phyloP scores from a whole-genome alignment of 2,888 invertebrate species.

The Luperina nickerlii region DNA sequence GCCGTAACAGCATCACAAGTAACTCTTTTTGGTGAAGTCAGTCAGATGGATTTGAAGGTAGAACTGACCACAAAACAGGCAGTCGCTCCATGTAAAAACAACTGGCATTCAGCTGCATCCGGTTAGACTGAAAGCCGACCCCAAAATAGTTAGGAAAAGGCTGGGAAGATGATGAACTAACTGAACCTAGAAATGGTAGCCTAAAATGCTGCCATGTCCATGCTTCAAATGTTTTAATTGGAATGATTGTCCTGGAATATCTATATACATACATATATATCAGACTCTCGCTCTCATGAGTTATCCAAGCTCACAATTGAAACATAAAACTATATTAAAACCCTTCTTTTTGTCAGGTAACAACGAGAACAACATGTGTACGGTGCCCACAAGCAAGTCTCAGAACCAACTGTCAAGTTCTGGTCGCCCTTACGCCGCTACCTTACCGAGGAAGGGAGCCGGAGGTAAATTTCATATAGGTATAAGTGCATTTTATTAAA shows the following conservation, averaged over 20 bases:
- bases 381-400: constrained; percentile 88
- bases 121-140: no score
- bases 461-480: constrained; percentile 77
- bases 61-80: neutral
- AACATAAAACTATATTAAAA: neutral
- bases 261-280: neutral
- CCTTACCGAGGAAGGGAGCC: constrained; percentile 95
- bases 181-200: neutral
- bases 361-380: constrained; percentile 80
- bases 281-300: neutral
- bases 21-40: neutral
- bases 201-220: neutral
- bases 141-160: no score
- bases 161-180: neutral
- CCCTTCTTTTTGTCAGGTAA: constrained; percentile 61
- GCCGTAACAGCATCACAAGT: neutral
- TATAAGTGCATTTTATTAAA: constrained; percentile 3
- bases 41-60: neutral
- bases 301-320: neutral
- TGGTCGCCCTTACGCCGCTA: constrained; percentile 94
- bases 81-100: no score
- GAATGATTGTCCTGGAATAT: neutral
- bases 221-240: neutral
- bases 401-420: constrained; percentile 87
- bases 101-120: no score